Percentiles rank a stretch among this genome's conserved stretches.
Conservation (phyloP, 2,888 invertebrate genomes). For the Lepidocyrtinus sp. region DNA sequence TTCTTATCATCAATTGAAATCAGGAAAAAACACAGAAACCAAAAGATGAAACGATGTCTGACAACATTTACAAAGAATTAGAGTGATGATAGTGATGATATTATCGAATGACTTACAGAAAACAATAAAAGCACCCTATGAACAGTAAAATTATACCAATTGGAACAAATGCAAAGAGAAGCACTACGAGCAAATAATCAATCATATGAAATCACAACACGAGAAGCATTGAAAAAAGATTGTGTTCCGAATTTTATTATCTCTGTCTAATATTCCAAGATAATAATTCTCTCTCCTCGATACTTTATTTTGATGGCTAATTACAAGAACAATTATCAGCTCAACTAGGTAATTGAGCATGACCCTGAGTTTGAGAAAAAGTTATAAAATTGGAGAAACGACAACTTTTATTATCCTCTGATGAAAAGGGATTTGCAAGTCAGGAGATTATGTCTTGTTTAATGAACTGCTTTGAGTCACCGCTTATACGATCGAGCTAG, state of each 20-base stretch:
- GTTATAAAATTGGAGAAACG: conserved; percentile 21
- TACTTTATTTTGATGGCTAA: conserved; percentile 26
- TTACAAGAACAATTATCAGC: conserved; percentile 41
- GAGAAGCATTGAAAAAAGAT: not conserved
- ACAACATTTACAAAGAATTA: not conserved
- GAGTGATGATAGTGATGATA: no score
- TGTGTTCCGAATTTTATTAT: not conserved
- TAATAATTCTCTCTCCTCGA: conserved; percentile 8
- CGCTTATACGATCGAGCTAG: no score
- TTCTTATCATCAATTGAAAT: no score
- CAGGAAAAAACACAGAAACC: no score
- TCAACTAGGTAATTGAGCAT: conserved; percentile 44
- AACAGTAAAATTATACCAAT: conserved; percentile 53
- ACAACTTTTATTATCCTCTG: conserved; percentile 16
- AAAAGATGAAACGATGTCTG: not conserved
- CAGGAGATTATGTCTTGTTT: not conserved
- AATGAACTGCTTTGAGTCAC: conserved; percentile 4
- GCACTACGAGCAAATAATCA: conserved; percentile 54
- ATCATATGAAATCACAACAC: conserved; percentile 40
- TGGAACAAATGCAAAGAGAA: conserved; percentile 53
- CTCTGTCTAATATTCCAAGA: not conserved
- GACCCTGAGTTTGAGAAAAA: conserved; percentile 32
- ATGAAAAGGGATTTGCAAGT: conserved; percentile 3
- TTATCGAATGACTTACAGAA: conserved; percentile 43
- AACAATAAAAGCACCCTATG: conserved; percentile 58